phyloP scores from a whole-genome alignment of 1,140 invertebrate species.

The Euura lappo region DNA sequence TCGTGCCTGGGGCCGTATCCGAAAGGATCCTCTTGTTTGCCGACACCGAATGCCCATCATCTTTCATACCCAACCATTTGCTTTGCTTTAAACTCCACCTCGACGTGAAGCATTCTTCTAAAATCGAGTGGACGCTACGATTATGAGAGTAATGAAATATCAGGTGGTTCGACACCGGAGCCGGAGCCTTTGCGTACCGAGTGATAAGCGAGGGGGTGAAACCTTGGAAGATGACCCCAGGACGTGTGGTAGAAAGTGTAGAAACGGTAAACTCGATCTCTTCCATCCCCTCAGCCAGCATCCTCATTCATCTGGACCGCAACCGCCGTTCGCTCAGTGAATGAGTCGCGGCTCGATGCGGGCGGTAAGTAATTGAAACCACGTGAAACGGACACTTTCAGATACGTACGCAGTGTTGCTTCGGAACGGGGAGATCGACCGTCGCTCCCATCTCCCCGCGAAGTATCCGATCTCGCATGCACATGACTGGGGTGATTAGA shows the following conservation, averaged over 20 bases:
- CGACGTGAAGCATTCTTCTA: background rate
- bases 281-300: background rate
- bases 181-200: too few relatives aligned
- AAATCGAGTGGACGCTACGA: background rate
- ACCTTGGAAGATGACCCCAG: too few relatives aligned
- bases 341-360: conserved; percentile 36
- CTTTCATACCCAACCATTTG: conserved; percentile 11
- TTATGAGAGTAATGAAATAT: background rate
- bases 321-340: conserved; percentile 14
- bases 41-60: conserved; percentile 34
- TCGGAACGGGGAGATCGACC: background rate
- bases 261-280: background rate
- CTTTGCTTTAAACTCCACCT: background rate
- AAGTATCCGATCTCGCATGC: too few relatives aligned
- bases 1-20: conserved; percentile 32
- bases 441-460: background rate
- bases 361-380: conserved; percentile 43
- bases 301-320: conserved; percentile 9
- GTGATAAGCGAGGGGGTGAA: too few relatives aligned
- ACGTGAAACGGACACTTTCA: conserved; percentile 10
- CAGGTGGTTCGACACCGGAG: too few relatives aligned
- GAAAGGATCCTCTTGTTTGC: conserved; percentile 40
- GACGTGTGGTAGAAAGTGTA: background rate
- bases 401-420: background rate
- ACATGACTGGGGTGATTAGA: too few relatives aligned